Conservation (phyloP, 2,888 invertebrate species). For the Diachrysia chrysitis region DNA sequence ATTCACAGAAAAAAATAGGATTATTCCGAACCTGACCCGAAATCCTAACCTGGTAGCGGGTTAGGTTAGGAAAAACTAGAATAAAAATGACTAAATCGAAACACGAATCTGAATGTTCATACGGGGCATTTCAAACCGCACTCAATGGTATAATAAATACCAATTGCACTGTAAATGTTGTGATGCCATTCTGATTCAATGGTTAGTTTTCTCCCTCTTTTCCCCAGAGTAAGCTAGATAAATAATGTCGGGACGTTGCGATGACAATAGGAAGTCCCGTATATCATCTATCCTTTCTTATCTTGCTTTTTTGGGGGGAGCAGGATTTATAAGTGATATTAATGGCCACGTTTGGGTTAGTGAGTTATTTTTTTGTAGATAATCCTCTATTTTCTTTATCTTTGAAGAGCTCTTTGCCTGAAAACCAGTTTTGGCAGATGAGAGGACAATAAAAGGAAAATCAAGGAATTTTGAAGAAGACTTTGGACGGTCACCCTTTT, state of each 20-base stretch:
- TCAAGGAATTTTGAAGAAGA: too few relatives aligned
- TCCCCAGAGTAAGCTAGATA: conserved; percentile 44
- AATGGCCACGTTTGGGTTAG: conserved; percentile 26
- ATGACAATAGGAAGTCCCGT: conserved; percentile 49
- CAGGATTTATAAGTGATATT: conserved; percentile 41
- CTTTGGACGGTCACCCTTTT: too few relatives aligned
- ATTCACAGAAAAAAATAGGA: too few relatives aligned
- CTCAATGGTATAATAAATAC: conserved; percentile 30
- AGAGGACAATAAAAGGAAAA: too few relatives aligned
- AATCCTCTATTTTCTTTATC: neutral
- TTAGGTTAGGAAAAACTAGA: too few relatives aligned
- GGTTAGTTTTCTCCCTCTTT: conserved; percentile 31
- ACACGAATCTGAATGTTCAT: neutral
- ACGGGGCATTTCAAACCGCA: conserved; percentile 2
- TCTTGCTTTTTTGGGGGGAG: conserved; percentile 34
- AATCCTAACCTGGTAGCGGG: too few relatives aligned
- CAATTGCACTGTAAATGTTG: conserved; percentile 45
- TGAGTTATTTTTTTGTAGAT: conserved; percentile 3
- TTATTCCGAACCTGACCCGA: too few relatives aligned
- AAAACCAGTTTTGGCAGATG: neutral
- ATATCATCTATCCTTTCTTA: conserved; percentile 49
- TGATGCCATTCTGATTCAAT: conserved; percentile 31
- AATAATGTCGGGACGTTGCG: conserved; percentile 46
- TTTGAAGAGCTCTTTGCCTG: conserved; percentile 18
- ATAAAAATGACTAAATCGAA: neutral